phyloP scores from a whole-genome alignment of 2,888 invertebrate genomes.

The Drosophila mercatorum region DNA sequence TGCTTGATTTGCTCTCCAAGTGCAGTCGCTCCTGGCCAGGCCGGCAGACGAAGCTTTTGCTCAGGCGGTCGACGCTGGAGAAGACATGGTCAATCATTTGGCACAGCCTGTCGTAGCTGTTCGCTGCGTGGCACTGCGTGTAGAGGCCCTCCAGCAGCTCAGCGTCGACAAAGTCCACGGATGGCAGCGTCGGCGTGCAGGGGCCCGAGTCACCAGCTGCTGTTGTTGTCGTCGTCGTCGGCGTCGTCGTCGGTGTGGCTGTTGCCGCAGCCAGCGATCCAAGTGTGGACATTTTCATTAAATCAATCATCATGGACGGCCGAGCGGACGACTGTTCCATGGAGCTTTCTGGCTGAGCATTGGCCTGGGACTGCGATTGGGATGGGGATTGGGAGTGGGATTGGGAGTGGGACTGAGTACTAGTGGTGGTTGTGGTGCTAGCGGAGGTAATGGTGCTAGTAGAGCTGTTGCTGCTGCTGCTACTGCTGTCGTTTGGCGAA shows the following conservation, averaged over 20 bases:
- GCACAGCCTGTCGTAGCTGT: constrained; percentile 89
- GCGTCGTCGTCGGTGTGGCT: background rate
- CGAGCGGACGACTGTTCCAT: constrained; percentile 4
- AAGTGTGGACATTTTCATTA: constrained; percentile 20
- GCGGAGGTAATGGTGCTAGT: constrained; percentile 76
- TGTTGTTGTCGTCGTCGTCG: background rate
- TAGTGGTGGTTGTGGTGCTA: constrained; percentile 71
- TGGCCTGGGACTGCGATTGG: constrained; percentile 13
- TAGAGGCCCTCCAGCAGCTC: constrained; percentile 90
- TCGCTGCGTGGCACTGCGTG: constrained; percentile 89
- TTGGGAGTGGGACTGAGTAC: constrained; percentile 51
- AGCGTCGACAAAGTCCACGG: constrained; percentile 88
- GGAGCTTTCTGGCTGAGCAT: constrained; percentile 16
- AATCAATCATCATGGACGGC: constrained; percentile 21
- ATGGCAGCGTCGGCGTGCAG: constrained; percentile 58
- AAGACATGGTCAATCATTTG: constrained; percentile 92
- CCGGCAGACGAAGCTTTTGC: constrained; percentile 88
- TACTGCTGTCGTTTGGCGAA: constrained; percentile 73
- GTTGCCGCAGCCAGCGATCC: background rate
- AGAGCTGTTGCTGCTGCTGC: constrained; percentile 75
- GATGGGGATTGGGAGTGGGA: constrained; percentile 39
- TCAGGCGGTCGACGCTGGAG: constrained; percentile 88
- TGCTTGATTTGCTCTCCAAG: constrained; percentile 86
- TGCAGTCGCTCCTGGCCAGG: constrained; percentile 84
- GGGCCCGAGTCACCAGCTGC: constrained; percentile 43